These are phyloP conservation scores for Listronotus oregonensis DNA, from an alignment of 1,140 invertebrate genomes.

Conservation along the genomic window DNA sequence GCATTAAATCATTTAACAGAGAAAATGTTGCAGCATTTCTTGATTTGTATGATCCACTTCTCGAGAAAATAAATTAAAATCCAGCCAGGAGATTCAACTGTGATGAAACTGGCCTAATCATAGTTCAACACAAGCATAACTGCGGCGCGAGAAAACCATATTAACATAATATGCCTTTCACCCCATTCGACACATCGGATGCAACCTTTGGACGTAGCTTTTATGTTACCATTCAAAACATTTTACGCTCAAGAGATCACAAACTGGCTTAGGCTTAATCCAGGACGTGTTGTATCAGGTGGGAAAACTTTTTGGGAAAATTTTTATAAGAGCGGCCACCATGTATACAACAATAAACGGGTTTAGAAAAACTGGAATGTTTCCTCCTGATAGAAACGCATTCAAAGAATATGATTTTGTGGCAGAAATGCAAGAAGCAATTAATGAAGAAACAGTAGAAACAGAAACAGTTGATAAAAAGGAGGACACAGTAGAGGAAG, in stretches of 20 bases:
- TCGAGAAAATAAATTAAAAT: conserved; percentile 34
- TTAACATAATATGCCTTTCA: neutral
- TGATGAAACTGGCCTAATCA: conserved; percentile 51
- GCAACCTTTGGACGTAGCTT: neutral
- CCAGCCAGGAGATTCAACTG: conserved; percentile 51
- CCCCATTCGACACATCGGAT: neutral
- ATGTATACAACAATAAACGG: no score
- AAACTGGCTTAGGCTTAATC: neutral
- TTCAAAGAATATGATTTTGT: no score
- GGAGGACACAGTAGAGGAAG: no score
- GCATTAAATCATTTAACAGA: conserved; percentile 7
- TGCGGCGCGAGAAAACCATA: neutral
- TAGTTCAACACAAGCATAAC: conserved; percentile 47
- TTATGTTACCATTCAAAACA: neutral
- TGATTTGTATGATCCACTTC: conserved; percentile 9
- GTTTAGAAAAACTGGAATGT: no score
- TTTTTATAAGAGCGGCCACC: neutral
- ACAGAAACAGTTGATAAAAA: no score
- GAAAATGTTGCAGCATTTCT: conserved; percentile 25
- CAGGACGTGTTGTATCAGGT: neutral
- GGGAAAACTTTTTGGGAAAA: neutral
- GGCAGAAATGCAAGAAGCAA: no score
- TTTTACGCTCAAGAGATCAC: neutral
- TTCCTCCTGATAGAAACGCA: no score
- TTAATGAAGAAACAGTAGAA: no score